These are phyloP conservation scores for Microctonus hyperodae DNA, from an alignment of 2,888 invertebrate species.

Conservation along the genomic window DNA sequence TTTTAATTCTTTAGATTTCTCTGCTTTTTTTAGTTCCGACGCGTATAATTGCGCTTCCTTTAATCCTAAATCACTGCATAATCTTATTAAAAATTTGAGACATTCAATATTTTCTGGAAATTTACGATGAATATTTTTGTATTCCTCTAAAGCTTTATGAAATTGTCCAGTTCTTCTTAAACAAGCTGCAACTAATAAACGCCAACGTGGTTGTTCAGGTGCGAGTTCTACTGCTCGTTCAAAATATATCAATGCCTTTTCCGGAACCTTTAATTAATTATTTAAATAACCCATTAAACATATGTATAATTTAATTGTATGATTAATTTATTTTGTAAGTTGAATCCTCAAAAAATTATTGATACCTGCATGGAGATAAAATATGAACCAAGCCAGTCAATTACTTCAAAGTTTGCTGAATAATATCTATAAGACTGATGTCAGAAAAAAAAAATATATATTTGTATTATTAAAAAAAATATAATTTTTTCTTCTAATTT, in stretches of 20 bases:
- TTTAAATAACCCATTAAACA: neutral
- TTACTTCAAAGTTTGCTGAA: conserved; percentile 68
- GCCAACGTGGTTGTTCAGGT: conserved; percentile 77
- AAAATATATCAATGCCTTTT: conserved; percentile 85
- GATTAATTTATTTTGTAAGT: neutral
- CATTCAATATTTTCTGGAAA: conserved; percentile 97
- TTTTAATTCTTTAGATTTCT: conserved; percentile 66
- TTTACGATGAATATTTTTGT: conserved; percentile 83
- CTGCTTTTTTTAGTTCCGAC: conserved; percentile 80
- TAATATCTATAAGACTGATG: conserved; percentile 59
- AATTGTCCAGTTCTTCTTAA: conserved; percentile 84
- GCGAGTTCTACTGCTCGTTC: conserved; percentile 73
- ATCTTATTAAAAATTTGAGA: conserved; percentile 84
- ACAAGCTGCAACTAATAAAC: conserved; percentile 85
- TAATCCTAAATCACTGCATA: conserved; percentile 89
- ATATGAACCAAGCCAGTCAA: conserved; percentile 90
- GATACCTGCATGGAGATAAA: conserved; percentile 80
- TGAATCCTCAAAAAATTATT: neutral
- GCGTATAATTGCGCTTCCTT: conserved; percentile 88
- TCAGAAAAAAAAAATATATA: neutral
- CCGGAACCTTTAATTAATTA: conserved; percentile 68
- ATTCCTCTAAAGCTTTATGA: conserved; percentile 81
- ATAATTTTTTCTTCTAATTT: conserved; percentile 41
- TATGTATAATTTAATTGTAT: conserved; percentile 4
- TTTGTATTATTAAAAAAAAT: conserved; percentile 50